These are phyloP conservation scores for Bucorvus abyssinicus DNA, from an alignment of 2,797 vertebrate genomes.

Conservation along the genomic window DNA sequence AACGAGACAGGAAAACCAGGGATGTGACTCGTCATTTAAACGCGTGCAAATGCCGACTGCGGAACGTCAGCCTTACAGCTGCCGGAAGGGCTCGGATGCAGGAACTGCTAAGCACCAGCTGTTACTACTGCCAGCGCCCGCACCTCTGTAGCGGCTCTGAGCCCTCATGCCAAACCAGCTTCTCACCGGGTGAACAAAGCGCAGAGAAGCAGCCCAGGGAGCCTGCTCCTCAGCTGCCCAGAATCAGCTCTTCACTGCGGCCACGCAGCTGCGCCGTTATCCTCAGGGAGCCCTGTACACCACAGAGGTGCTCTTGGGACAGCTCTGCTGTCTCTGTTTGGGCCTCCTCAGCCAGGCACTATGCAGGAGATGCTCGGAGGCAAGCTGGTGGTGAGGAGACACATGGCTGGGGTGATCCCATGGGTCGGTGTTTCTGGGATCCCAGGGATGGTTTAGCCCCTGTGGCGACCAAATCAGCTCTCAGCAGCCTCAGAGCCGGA, in stretches of 20 bases:
- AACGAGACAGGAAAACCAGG: background rate
- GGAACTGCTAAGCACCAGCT: background rate
- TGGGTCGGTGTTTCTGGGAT: background rate
- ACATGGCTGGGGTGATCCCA: background rate
- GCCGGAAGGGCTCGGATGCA: background rate
- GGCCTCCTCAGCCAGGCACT: background rate
- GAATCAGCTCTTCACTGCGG: background rate
- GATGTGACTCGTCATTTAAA: background rate
- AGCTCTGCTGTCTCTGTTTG: background rate
- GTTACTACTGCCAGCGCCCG: background rate
- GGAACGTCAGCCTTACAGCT: background rate
- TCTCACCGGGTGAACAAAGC: background rate
- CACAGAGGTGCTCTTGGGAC: background rate
- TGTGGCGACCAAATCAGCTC: background rate
- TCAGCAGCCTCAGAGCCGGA: background rate
- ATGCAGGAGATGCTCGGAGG: background rate
- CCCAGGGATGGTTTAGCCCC: rapidly evolving
- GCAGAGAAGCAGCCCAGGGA: background rate
- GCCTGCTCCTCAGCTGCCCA: background rate
- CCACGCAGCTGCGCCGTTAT: background rate
- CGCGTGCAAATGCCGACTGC: background rate
- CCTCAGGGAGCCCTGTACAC: background rate
- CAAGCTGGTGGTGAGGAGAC: background rate
- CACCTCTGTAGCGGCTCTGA: background rate
- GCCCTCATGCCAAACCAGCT: background rate